phyloP scores from a whole-genome alignment of 2,888 invertebrate species.

The Pristionchus maxplancki region DNA sequence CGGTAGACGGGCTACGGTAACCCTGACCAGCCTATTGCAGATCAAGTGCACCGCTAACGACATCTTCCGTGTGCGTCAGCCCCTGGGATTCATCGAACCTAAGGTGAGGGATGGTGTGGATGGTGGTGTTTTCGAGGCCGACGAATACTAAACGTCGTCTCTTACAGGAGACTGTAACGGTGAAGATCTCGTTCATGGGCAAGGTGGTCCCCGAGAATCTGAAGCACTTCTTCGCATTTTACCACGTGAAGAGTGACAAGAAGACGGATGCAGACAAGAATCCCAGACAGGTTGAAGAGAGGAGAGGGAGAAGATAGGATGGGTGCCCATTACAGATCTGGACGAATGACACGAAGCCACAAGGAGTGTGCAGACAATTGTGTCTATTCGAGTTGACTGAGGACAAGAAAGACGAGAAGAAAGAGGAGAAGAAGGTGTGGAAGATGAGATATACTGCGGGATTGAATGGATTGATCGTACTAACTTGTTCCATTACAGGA shows the following conservation, averaged over 20 bases:
- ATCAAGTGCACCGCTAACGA: conserved; percentile 61
- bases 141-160: neutral
- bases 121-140: neutral
- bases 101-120: conserved; percentile 34
- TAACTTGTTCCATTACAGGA: neutral
- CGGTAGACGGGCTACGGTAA: neutral
- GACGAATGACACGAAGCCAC: conserved; percentile 55
- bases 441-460: neutral
- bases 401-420: conserved; percentile 1
- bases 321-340: conserved; percentile 51
- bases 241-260: conserved; percentile 55
- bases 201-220: conserved; percentile 53
- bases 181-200: conserved; percentile 54
- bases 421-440: conserved; percentile 34
- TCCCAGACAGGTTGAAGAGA: conserved; percentile 26
- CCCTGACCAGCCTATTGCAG: conserved; percentile 29
- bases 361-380: conserved; percentile 57
- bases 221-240: conserved; percentile 60
- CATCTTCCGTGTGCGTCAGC: conserved; percentile 61
- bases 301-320: neutral
- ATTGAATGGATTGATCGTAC: too few relatives aligned
- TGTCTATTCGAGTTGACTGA: conserved; percentile 50
- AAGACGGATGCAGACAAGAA: conserved; percentile 52
- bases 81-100: conserved; percentile 57
- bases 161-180: conserved; percentile 54